Evolutionary conservation across 2,797 vertebrate species (phyloP).

Genomic region (Petrocephalus schoutedeni): DNA sequence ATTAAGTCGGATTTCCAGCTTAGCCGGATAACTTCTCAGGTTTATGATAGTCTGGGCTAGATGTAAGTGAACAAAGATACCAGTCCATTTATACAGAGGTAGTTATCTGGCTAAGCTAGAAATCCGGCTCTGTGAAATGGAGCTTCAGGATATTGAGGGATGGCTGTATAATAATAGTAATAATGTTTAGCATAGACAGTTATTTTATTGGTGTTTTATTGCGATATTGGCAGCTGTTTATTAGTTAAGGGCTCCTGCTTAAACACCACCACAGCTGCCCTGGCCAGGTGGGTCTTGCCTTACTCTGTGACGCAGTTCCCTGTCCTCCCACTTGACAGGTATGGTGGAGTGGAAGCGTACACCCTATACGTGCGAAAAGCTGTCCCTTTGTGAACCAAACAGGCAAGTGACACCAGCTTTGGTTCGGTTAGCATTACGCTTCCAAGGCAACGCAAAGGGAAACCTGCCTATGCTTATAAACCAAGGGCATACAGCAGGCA

Average conservation of each 20-base stretch:
- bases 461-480: neutral
- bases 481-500: neutral
- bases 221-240: neutral
- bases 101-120: neutral
- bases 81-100: neutral
- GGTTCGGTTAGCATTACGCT: neutral
- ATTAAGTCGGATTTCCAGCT: neutral
- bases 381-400: constrained; percentile 55
- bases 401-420: constrained; percentile 38
- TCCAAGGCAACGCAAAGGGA: neutral
- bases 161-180: neutral
- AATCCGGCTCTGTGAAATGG: neutral
- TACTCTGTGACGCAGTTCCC: neutral
- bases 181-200: neutral
- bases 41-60: neutral
- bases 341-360: constrained; percentile 31
- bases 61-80: neutral
- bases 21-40: neutral
- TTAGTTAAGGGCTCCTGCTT: neutral
- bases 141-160: neutral
- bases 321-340: constrained; percentile 41
- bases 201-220: neutral
- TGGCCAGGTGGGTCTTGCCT: neutral
- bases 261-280: neutral
- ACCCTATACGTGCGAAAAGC: constrained; percentile 28